Conservation (phyloP, 92 coral and sea anemone genomes). For the Paragorgia papillata region DNA sequence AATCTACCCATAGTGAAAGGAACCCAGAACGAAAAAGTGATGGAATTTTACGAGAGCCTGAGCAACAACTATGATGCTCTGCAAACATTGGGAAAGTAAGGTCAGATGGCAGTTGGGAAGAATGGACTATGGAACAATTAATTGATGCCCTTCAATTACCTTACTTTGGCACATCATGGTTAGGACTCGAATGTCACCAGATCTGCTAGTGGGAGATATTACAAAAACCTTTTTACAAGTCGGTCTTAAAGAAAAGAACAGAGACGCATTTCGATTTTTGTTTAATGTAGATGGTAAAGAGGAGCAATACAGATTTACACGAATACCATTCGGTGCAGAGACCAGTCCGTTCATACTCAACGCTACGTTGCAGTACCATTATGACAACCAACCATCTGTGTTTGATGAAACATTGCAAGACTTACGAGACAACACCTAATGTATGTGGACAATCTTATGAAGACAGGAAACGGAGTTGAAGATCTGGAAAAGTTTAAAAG, state of each 20-base stretch:
- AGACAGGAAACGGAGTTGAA: conserved; percentile 5
- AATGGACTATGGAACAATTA: no score
- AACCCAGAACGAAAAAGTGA: no score
- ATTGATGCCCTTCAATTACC: no score
- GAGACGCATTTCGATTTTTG: conserved; percentile 60
- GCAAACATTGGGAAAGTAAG: no score
- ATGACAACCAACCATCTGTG: conserved; percentile 21
- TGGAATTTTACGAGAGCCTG: no score
- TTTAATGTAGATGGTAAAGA: conserved; percentile 40
- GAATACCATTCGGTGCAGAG: conserved; percentile 49
- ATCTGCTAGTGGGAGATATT: conserved; percentile 60
- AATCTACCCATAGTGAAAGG: no score
- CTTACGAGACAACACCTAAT: no score
- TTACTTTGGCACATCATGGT: conserved; percentile 66
- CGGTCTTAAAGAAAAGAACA: conserved; percentile 49
- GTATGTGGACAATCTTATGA: conserved; percentile 51
- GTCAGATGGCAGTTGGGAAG: no score
- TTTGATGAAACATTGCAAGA: conserved; percentile 22
- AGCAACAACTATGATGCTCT: no score
- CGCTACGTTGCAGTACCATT: conserved; percentile 40
- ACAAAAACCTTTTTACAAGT: conserved; percentile 60
- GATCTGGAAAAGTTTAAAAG: conserved; percentile 44
- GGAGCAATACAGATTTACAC: conserved; percentile 36
- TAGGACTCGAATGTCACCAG: conserved; percentile 54
- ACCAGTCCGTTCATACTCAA: conserved; percentile 40